Evolutionary conservation across 2,888 invertebrate genomes (phyloP).

Genomic region (Dastarcus helophoroides): DNA sequence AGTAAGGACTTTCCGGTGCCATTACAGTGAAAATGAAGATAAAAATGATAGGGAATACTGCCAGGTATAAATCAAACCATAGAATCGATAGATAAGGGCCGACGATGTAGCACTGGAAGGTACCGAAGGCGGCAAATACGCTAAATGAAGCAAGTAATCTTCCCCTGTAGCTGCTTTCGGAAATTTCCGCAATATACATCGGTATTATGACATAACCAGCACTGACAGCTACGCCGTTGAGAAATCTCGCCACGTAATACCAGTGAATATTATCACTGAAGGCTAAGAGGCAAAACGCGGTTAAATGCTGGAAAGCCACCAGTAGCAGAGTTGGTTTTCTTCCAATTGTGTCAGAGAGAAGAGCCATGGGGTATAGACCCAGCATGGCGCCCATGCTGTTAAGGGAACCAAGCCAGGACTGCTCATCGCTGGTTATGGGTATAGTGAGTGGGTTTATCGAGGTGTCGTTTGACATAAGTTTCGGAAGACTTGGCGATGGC

Average conservation of each 20-base stretch:
- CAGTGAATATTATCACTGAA: slow-evolving; percentile 14
- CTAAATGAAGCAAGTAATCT: slow-evolving; percentile 58
- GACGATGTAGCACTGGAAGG: slow-evolving; percentile 39
- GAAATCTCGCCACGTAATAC: slow-evolving; percentile 42
- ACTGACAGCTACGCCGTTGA: slow-evolving; percentile 54
- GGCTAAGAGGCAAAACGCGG: slow-evolving; percentile 31
- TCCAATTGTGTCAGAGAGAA: slow-evolving; percentile 51
- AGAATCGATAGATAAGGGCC: slow-evolving; percentile 21
- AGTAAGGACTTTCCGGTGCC: slow-evolving; percentile 19
- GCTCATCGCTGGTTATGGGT: slow-evolving; percentile 29
- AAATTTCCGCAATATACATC: slow-evolving; percentile 77
- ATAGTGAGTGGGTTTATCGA: slow-evolving; percentile 26
- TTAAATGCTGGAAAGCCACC: slow-evolving; percentile 49
- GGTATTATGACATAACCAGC: slow-evolving; percentile 62
- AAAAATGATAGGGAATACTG: slow-evolving; percentile 15
- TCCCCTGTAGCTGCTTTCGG: slow-evolving; percentile 67
- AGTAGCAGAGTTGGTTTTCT: slow-evolving; percentile 55
- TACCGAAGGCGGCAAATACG: slow-evolving; percentile 54
- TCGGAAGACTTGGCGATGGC: slow-evolving; percentile 27
- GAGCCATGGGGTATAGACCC: slow-evolving; percentile 59
- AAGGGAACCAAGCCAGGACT: slow-evolving; percentile 41
- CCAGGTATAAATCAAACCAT: slow-evolving; percentile 18
- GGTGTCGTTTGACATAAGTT: slow-evolving; percentile 16
- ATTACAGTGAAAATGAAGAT: slow-evolving; percentile 13
- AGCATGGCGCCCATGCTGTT: slow-evolving; percentile 37